Evolutionary conservation across 2,888 invertebrate genomes (phyloP), one percentile per base, ranked within the genome.

Genomic region (Ichneumon xanthorius): DNA sequence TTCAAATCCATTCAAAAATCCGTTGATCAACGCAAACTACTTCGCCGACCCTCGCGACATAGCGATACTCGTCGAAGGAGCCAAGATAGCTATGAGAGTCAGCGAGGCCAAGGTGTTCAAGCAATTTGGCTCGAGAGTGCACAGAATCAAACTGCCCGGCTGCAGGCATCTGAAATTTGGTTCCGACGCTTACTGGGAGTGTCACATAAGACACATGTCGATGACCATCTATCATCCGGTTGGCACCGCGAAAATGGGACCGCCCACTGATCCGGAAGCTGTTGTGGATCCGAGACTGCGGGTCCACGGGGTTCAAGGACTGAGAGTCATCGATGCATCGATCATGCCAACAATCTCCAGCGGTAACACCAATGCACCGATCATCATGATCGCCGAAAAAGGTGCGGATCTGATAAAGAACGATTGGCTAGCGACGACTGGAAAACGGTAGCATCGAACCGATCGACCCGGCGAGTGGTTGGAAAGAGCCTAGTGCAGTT

Each of bases 161-260:
- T 98, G 98, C 90, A 96, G 96, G 88, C 95, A 97, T 73, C 94
- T 95, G 63, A 95, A 95, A 87, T 98, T 97, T 90, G 96, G 96
- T 89, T 96, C 97, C 0, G 98, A 98, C 90, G 96, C 96, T 37
- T 98, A 98, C 91, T 96, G 98, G 94, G 98, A 97, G 93, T 98
- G 98, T 92, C 97, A 97, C 93, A 97, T 97, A 73, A 95, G 98
- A 50, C 97, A 97, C 76, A 97, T 98, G 89, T 97, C 98, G 4
- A 97, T 98, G 97, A 98, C 98, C 3, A 97, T 98, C 90, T 98
- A 98, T 92, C 98, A 98, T 95, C 98, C 98, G 0, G 96, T 97
- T 63, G 98, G 98, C 7, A 98, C 98, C 0, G 96, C 97, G 19
- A 98, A 98, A 93, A 98, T 98, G 98, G 98, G 98, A 7, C 97